Conservation (phyloP, 2,888 invertebrate genomes). For the Drosophila falleni region DNA sequence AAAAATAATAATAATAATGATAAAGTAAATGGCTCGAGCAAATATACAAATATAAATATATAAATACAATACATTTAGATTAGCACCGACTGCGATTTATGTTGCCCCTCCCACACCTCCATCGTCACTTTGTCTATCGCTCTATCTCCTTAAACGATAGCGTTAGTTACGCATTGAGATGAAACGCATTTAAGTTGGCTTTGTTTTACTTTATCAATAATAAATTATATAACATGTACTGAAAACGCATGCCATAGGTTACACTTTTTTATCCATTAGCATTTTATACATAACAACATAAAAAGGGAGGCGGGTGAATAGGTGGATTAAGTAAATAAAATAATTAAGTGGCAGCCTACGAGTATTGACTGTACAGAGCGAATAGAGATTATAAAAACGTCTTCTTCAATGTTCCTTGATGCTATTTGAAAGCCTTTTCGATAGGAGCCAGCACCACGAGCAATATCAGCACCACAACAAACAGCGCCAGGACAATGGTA, state of each 20-base stretch:
- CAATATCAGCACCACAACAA: slow-evolving; percentile 91
- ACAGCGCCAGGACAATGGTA: slow-evolving; percentile 89
- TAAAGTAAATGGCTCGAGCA: slow-evolving; percentile 31
- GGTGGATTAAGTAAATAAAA: slow-evolving; percentile 10
- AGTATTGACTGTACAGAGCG: slow-evolving; percentile 24
- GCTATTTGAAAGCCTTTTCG: slow-evolving; percentile 87
- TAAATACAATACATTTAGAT: slow-evolving; percentile 11
- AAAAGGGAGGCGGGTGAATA: slow-evolving; percentile 30
- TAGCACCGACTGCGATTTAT: slow-evolving; percentile 41
- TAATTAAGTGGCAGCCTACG: slow-evolving; percentile 29
- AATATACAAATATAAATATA: slow-evolving; percentile 24
- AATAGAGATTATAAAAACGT: slow-evolving; percentile 27
- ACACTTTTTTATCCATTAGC: slow-evolving; percentile 48
- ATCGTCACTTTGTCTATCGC: slow-evolving; percentile 1
- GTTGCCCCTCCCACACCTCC: slow-evolving; percentile 21
- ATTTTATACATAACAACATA: slow-evolving; percentile 69
- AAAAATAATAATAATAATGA: slow-evolving; percentile 10
- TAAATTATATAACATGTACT: slow-evolving; percentile 81
- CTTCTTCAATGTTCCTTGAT: slow-evolving; percentile 3
- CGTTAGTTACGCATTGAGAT: slow-evolving; percentile 61
- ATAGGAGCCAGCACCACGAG: slow-evolving; percentile 92
- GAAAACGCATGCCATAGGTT: slow-evolving; percentile 61
- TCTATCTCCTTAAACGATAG: slow-evolving; percentile 24
- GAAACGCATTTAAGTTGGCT: slow-evolving; percentile 78
- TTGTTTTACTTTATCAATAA: slow-evolving; percentile 78